Conservation (phyloP, 2,888 invertebrate species). For the Tetranychus piercei region DNA sequence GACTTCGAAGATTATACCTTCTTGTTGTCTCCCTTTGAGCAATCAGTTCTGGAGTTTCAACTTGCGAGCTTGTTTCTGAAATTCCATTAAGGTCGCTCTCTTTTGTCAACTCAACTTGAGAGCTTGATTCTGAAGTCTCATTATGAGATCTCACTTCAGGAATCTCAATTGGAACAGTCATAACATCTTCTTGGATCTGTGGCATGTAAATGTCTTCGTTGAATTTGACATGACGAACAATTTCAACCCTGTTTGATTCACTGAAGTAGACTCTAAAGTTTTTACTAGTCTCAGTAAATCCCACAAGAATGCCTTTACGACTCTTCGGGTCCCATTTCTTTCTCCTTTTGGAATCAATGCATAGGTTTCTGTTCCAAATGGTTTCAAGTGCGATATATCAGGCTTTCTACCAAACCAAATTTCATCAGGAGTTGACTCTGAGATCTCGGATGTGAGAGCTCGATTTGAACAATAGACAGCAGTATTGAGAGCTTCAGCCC, state of each 20-base stretch:
- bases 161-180: not conserved
- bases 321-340: not conserved
- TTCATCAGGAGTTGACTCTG: slow-evolving; percentile 1
- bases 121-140: not conserved
- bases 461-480: slow-evolving; percentile 7
- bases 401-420: slow-evolving; percentile 12
- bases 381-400: not conserved
- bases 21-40: not conserved
- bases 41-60: not conserved
- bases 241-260: not conserved
- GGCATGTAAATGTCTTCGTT: not conserved
- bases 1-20: not conserved
- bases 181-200: not conserved
- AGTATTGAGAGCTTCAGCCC: not conserved
- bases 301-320: slow-evolving; percentile 4
- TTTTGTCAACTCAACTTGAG: not conserved
- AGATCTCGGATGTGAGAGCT: not conserved
- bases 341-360: not conserved
- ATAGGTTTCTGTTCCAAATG: slow-evolving; percentile 3
- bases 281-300: slow-evolving; percentile 6
- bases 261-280: slow-evolving; percentile 9
- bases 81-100: not conserved
- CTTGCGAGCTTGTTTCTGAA: not conserved
- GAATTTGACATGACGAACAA: not conserved
- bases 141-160: not conserved